Conservation (phyloP, 2,113 vertebrate genomes). For the Passer domesticus region DNA sequence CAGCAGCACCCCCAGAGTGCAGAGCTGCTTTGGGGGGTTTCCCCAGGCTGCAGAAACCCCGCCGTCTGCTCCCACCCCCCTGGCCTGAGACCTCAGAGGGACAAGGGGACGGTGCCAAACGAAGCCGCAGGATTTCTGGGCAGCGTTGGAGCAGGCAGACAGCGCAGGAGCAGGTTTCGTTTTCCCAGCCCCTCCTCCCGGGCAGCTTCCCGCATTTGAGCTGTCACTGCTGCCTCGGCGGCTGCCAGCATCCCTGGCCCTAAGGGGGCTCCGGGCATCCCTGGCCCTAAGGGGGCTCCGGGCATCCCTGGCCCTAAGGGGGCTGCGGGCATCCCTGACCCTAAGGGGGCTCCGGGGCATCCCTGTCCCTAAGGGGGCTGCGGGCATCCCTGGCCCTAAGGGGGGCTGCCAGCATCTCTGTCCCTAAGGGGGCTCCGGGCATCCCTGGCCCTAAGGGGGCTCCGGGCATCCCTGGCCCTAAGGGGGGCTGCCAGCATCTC, state of each 20-base stretch:
- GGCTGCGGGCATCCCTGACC: neutral
- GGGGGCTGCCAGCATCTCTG: neutral
- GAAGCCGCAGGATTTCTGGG: neutral
- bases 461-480: neutral
- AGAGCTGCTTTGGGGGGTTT: neutral
- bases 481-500: neutral
- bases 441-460: neutral
- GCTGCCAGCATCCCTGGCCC: neutral
- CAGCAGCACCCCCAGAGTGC: neutral
- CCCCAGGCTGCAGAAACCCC: neutral
- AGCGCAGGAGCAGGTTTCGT: neutral
- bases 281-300: neutral
- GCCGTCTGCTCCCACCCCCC: too few relatives aligned
- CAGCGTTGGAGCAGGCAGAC: neutral
- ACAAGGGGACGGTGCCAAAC: neutral
- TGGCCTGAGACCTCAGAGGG: too few relatives aligned
- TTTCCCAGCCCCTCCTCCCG: neutral
- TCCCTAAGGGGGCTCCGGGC: fast-evolving
- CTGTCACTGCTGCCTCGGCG: neutral
- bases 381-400: neutral
- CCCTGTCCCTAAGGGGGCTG: neutral
- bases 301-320: fast-evolving
- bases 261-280: neutral
- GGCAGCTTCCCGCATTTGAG: neutral
- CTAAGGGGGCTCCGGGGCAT: neutral